Conservation (phyloP, 1,140 invertebrate genomes). For the Cydia strobilella region DNA sequence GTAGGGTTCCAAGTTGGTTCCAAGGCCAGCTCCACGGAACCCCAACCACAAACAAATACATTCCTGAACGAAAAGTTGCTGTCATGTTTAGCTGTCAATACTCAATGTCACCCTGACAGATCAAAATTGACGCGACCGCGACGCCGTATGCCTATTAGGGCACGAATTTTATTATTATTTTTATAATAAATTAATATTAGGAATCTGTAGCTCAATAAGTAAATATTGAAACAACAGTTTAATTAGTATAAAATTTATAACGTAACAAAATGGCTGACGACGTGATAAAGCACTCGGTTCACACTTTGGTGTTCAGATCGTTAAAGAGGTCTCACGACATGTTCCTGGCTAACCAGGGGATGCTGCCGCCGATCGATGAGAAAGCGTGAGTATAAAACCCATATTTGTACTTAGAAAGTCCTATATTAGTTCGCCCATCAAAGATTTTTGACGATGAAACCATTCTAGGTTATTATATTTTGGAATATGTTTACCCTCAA, state of each 20-base stretch:
- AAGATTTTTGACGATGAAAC: background rate
- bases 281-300: slow-evolving; percentile 97
- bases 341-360: slow-evolving; percentile 95
- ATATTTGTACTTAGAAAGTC: background rate
- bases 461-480: slow-evolving; percentile 21
- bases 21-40: background rate
- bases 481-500: slow-evolving; percentile 1
- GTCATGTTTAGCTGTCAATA: background rate
- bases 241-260: background rate
- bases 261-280: slow-evolving; percentile 83
- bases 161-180: no score
- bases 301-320: slow-evolving; percentile 97
- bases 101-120: no score
- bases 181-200: background rate
- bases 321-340: slow-evolving; percentile 98
- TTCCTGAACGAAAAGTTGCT: background rate
- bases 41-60: background rate
- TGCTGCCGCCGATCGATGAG: slow-evolving; percentile 91
- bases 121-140: slow-evolving; percentile 8
- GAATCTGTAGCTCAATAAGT: background rate
- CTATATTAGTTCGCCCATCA: background rate
- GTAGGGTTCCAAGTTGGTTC: background rate
- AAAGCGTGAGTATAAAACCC: slow-evolving; percentile 84
- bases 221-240: background rate
- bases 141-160: background rate